Percentiles rank a stretch among this genome's conserved stretches.
These are phyloP conservation scores for Scylla paramamosain DNA, from an alignment of 1,140 invertebrate genomes.

Conservation along the genomic window DNA sequence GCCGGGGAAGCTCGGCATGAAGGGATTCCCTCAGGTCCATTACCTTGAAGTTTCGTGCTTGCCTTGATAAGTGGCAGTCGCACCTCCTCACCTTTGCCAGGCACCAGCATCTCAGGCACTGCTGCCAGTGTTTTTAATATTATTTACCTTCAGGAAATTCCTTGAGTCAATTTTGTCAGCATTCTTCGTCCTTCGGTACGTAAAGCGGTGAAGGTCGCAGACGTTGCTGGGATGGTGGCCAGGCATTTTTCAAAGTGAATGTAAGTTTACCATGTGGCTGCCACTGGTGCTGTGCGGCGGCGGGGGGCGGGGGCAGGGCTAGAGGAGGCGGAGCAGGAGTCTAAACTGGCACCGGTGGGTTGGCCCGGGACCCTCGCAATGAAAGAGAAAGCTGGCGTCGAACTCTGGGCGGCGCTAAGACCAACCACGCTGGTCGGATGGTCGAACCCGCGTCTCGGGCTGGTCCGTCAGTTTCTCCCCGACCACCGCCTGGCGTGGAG, in stretches of 20 bases:
- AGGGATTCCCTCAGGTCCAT: background rate
- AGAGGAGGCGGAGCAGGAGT: slow-evolving; percentile 38
- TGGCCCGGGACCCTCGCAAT: slow-evolving; percentile 69
- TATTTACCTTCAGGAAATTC: slow-evolving; percentile 47
- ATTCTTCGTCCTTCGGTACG: slow-evolving; percentile 28
- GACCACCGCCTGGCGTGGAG: slow-evolving; percentile 71
- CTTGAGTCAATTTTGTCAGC: slow-evolving; percentile 34
- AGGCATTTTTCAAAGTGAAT: background rate
- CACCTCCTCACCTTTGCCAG: background rate
- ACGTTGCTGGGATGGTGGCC: background rate
- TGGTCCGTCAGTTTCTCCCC: slow-evolving; percentile 70
- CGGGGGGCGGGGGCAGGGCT: slow-evolving; percentile 18
- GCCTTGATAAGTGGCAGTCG: background rate
- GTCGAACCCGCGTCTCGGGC: slow-evolving; percentile 68
- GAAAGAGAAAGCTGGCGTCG: slow-evolving; percentile 73
- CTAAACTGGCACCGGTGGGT: slow-evolving; percentile 54
- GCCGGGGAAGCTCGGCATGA: background rate
- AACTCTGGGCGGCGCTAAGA: slow-evolving; percentile 61
- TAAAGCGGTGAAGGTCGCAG: slow-evolving; percentile 47
- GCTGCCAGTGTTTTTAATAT: background rate
- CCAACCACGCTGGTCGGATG: slow-evolving; percentile 55
- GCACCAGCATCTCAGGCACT: background rate
- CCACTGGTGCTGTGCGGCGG: background rate
- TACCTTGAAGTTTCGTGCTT: slow-evolving; percentile 52
- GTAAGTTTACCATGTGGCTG: background rate